These are phyloP conservation scores for Lagenorhynchus albirostris DNA, from an alignment of 2,113 vertebrate genomes.

Conservation along the genomic window DNA sequence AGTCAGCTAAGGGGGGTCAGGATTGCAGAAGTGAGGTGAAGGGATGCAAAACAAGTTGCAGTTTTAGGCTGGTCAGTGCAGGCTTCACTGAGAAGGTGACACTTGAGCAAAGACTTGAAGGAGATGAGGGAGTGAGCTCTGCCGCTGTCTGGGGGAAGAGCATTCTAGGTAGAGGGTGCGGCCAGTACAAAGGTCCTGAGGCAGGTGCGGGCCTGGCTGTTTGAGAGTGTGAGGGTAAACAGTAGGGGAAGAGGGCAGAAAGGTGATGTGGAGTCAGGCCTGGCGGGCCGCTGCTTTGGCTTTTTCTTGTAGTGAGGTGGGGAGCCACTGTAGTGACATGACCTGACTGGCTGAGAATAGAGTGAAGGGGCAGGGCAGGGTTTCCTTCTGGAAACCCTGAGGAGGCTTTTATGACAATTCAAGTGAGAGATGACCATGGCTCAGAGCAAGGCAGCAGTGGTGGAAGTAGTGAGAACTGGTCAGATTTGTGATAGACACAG, in stretches of 20 bases:
- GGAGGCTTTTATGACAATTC: neutral
- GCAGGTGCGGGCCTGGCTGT: neutral
- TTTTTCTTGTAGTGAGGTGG: neutral
- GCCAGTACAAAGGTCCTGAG: neutral
- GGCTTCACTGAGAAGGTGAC: neutral
- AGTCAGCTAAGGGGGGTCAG: neutral
- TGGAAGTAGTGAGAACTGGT: neutral
- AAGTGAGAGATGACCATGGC: neutral
- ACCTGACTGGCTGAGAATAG: neutral
- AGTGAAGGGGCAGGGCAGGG: neutral
- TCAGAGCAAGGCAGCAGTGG: neutral
- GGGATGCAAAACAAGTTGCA: neutral
- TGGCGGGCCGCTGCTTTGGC: neutral
- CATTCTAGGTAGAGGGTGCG: neutral
- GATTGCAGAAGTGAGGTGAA: neutral
- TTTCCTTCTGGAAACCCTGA: neutral
- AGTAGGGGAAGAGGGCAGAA: neutral
- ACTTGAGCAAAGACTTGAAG: neutral
- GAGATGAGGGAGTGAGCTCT: neutral
- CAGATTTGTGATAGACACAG: neutral
- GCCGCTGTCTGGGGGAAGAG: neutral
- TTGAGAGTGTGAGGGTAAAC: neutral
- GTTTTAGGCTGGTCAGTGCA: neutral
- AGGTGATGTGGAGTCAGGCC: neutral
- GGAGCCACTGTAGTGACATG: accelerated